phyloP scores from a whole-genome alignment of 2,888 invertebrate genomes.

The Xiphydria camelus region DNA sequence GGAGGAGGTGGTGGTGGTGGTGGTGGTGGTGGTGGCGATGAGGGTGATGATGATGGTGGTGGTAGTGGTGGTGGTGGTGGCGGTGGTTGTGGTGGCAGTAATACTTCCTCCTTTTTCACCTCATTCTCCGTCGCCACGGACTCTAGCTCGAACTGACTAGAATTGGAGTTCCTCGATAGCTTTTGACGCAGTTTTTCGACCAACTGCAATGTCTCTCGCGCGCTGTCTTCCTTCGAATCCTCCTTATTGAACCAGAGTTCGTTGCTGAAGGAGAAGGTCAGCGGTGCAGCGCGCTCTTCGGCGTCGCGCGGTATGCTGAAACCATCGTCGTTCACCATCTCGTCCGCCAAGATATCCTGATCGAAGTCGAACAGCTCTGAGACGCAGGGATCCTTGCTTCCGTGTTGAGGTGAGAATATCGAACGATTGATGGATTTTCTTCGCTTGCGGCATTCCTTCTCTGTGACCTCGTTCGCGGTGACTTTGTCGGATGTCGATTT shows the following conservation, averaged over 20 bases:
- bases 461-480: constrained; percentile 16
- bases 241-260: constrained; percentile 74
- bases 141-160: constrained; percentile 60
- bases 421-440: constrained; percentile 62
- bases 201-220: constrained; percentile 79
- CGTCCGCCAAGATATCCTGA: constrained; percentile 65
- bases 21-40: no score
- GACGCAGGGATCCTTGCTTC: constrained; percentile 60
- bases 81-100: constrained; percentile 5
- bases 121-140: constrained; percentile 48
- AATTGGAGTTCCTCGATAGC: constrained; percentile 68
- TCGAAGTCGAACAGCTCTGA: constrained; percentile 69
- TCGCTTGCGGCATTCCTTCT: constrained; percentile 43
- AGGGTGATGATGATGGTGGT: constrained; percentile 18
- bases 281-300: constrained; percentile 65
- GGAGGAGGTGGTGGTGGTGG: constrained; percentile 14
- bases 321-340: constrained; percentile 64
- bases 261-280: constrained; percentile 67
- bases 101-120: constrained; percentile 41
- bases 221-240: constrained; percentile 81
- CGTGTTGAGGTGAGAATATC: constrained; percentile 74
- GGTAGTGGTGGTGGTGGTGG: constrained; percentile 10
- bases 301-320: constrained; percentile 67
- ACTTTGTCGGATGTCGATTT: constrained; percentile 42
- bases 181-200: constrained; percentile 82